These are phyloP conservation scores for Zenarchopterus dispar DNA, from an alignment of 2,797 vertebrate genomes.

Conservation along the genomic window DNA sequence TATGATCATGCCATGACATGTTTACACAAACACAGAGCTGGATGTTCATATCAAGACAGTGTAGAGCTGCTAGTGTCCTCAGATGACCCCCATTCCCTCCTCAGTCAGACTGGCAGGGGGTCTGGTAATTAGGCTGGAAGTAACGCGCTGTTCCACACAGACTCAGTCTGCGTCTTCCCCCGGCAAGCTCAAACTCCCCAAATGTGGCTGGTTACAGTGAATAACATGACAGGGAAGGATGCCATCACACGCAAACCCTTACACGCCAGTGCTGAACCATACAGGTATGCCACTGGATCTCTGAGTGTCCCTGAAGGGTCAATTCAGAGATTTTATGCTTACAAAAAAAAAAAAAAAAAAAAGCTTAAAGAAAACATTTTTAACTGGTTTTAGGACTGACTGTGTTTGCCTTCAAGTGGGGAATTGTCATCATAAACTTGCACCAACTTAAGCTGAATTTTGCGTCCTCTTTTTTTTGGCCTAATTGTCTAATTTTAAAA, in stretches of 20 bases:
- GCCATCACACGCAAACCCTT: conserved; percentile 1
- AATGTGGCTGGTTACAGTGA: conserved; percentile 11
- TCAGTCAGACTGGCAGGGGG: conserved; percentile 59
- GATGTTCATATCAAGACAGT: conserved; percentile 12
- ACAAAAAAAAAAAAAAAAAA: no score
- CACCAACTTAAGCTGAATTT: no score
- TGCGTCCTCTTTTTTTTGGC: no score
- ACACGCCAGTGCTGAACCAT: background rate
- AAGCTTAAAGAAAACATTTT: no score
- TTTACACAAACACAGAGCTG: conserved; percentile 26
- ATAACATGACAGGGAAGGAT: conserved; percentile 18
- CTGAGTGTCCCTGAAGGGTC: background rate
- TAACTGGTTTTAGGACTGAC: background rate
- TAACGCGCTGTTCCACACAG: conserved; percentile 70
- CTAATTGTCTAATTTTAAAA: no score
- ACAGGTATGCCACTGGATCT: conserved; percentile 2
- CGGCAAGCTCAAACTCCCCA: conserved; percentile 29
- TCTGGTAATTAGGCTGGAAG: conserved; percentile 83
- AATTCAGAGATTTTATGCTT: background rate
- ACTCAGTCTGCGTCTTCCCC: conserved; percentile 39
- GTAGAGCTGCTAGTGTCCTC: conserved; percentile 25
- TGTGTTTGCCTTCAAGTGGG: background rate
- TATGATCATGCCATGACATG: conserved; percentile 1
- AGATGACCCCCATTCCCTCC: conserved; percentile 41
- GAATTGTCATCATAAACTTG: background rate